These are phyloP conservation scores for Cephus pulcher DNA, from an alignment of 2,888 invertebrate species.

Conservation along the genomic window DNA sequence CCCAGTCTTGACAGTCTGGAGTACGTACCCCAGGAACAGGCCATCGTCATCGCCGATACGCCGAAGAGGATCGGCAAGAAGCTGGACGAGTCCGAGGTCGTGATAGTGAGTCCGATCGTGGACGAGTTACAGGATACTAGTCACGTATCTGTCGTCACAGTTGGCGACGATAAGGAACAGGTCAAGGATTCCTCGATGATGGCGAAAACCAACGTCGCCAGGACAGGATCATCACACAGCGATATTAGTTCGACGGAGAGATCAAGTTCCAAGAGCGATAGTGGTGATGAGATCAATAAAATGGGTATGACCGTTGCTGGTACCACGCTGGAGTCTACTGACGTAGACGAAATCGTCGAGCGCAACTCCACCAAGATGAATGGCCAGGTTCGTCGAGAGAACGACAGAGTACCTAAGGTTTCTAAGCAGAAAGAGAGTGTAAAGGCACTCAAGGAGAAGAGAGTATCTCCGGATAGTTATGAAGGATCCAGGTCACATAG, in stretches of 20 bases:
- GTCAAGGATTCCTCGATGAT: slow-evolving; percentile 77
- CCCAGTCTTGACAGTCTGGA: slow-evolving; percentile 82
- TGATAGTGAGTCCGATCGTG: slow-evolving; percentile 81
- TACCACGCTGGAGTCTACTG: slow-evolving; percentile 58
- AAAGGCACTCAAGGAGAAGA: slow-evolving; percentile 51
- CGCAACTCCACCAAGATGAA: slow-evolving; percentile 65
- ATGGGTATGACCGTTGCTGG: slow-evolving; percentile 69
- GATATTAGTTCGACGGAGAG: slow-evolving; percentile 48
- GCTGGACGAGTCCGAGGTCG: slow-evolving; percentile 87
- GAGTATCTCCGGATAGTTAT: slow-evolving; percentile 74
- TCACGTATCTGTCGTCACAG: slow-evolving; percentile 92
- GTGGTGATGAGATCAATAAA: slow-evolving; percentile 63
- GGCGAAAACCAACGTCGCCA: slow-evolving; percentile 59
- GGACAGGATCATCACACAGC: slow-evolving; percentile 53
- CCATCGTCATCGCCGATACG: slow-evolving; percentile 63
- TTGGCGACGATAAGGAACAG: slow-evolving; percentile 82
- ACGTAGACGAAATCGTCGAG: slow-evolving; percentile 42
- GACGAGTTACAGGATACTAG: slow-evolving; percentile 77
- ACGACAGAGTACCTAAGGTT: slow-evolving; percentile 55
- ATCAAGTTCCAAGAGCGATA: slow-evolving; percentile 50
- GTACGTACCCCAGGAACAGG: slow-evolving; percentile 66
- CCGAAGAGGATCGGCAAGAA: slow-evolving; percentile 71
- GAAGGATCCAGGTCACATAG: slow-evolving; percentile 75
- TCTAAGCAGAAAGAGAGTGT: slow-evolving; percentile 41
- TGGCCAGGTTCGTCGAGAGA: slow-evolving; percentile 65